Evolutionary conservation across 2,888 invertebrate genomes (phyloP).

Genomic region (Neria commutata): DNA sequence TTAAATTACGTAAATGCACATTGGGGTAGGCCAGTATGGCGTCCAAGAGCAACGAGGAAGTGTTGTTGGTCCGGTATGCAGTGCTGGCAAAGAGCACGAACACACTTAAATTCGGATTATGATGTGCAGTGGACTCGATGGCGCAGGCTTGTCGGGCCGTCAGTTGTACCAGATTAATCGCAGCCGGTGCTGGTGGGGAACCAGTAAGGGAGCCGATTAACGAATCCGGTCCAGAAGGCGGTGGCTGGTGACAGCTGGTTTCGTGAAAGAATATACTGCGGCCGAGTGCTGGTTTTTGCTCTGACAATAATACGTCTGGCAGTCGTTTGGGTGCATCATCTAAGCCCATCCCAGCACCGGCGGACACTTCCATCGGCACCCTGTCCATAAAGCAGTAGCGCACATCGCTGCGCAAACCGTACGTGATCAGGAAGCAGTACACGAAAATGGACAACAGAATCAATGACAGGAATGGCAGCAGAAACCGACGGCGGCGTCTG

Average conservation of each 20-base stretch:
- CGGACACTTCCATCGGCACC: background rate
- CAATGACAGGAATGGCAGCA: slow-evolving; percentile 34
- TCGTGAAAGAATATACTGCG: slow-evolving; percentile 61
- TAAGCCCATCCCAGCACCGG: background rate
- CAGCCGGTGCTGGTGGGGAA: background rate
- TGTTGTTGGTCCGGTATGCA: slow-evolving; percentile 36
- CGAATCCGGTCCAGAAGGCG: slow-evolving; percentile 1
- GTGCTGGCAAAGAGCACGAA: slow-evolving; percentile 57
- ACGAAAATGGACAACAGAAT: too few relatives aligned
- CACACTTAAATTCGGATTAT: slow-evolving; percentile 55
- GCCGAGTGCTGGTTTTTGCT: slow-evolving; percentile 46
- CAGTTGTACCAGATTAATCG: slow-evolving; percentile 37
- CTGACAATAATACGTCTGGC: slow-evolving; percentile 48
- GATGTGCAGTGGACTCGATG: slow-evolving; percentile 59
- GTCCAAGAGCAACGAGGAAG: slow-evolving; percentile 39
- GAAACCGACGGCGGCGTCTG: too few relatives aligned
- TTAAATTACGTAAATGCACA: slow-evolving; percentile 51
- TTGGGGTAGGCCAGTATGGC: slow-evolving; percentile 51
- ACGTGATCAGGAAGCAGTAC: slow-evolving; percentile 33
- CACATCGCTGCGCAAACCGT: slow-evolving; percentile 35
- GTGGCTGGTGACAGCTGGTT: slow-evolving; percentile 50
- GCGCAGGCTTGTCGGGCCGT: slow-evolving; percentile 59
- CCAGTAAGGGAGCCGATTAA: slow-evolving; percentile 9
- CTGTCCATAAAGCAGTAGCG: slow-evolving; percentile 47
- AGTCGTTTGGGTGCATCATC: slow-evolving; percentile 27